Percentiles rank a stretch among this genome's conserved stretches.
phyloP scores from a whole-genome alignment of 1,140 invertebrate species.

The Neelides sp. region DNA sequence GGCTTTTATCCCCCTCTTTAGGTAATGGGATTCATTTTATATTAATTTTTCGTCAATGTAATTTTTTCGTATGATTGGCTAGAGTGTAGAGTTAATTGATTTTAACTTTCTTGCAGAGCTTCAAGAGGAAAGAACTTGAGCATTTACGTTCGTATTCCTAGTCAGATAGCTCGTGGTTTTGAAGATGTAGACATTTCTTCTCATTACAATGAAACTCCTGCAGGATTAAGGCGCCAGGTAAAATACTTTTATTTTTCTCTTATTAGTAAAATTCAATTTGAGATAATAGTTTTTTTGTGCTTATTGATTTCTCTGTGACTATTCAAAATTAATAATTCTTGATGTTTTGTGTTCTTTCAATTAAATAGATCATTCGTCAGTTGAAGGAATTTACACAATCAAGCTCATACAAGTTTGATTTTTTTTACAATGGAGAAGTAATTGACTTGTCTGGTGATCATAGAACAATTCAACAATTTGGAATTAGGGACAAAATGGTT shows the following conservation, averaged over 20 bases:
- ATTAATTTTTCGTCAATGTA: not conserved
- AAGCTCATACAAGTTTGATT: slow-evolving; percentile 58
- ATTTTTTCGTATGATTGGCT: not conserved
- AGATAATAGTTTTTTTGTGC: no score
- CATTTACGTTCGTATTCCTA: slow-evolving; percentile 76
- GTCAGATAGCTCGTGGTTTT: slow-evolving; percentile 63
- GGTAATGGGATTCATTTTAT: slow-evolving; percentile 39
- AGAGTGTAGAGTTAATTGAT: not conserved
- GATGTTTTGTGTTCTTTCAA: not conserved
- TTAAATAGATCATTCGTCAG: slow-evolving; percentile 26
- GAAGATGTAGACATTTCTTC: slow-evolving; percentile 87
- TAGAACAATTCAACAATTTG: slow-evolving; percentile 74
- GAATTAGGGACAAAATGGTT: slow-evolving; percentile 81
- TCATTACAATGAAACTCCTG: slow-evolving; percentile 85
- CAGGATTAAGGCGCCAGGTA: slow-evolving; percentile 62
- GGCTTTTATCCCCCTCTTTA: slow-evolving; percentile 71
- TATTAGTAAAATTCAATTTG: no score
- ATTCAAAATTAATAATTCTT: not conserved
- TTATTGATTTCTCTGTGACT: no score
- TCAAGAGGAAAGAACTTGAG: slow-evolving; percentile 79
- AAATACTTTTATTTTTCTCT: no score
- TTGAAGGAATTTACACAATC: slow-evolving; percentile 23
- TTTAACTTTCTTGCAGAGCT: slow-evolving; percentile 45
- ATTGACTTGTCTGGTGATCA: slow-evolving; percentile 76
- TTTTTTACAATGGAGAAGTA: slow-evolving; percentile 77